phyloP scores from a whole-genome alignment of 2,888 invertebrate species.

The Drosophila multiciliata region DNA sequence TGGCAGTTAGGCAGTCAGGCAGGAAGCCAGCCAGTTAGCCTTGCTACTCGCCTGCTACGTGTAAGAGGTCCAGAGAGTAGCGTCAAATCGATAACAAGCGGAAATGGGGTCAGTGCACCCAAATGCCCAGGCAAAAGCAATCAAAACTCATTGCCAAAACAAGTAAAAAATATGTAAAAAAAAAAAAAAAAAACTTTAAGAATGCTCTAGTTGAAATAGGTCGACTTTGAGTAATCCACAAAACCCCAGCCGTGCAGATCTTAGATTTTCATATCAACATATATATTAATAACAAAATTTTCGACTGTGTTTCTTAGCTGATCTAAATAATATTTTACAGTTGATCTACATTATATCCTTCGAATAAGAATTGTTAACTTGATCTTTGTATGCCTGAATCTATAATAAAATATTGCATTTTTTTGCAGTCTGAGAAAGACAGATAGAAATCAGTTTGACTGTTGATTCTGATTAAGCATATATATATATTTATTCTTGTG shows the following conservation, averaged over 20 bases:
- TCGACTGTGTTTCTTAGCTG: not conserved
- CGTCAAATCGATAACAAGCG: slow-evolving; percentile 80
- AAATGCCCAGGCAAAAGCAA: slow-evolving; percentile 78
- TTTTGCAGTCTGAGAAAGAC: not conserved
- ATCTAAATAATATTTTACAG: not conserved
- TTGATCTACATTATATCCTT: not conserved
- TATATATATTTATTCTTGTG: not conserved
- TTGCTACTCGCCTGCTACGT: not conserved
- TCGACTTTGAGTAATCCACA: not conserved
- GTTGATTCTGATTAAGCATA: not conserved
- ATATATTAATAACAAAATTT: not conserved
- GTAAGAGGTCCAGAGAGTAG: slow-evolving; percentile 19
- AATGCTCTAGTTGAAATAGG: not conserved
- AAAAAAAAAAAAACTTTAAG: not conserved
- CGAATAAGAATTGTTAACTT: not conserved
- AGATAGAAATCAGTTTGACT: not conserved
- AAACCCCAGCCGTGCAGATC: not conserved
- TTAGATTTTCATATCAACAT: not conserved
- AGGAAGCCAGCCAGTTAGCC: slow-evolving; percentile 23
- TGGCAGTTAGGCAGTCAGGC: slow-evolving; percentile 48
- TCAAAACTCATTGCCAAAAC: slow-evolving; percentile 79
- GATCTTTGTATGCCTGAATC: not conserved
- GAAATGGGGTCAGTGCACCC: slow-evolving; percentile 80
- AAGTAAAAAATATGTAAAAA: slow-evolving; percentile 37
- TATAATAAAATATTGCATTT: not conserved